Conservation (phyloP, 2,888 invertebrate genomes). For the Coecobrya sp. region DNA sequence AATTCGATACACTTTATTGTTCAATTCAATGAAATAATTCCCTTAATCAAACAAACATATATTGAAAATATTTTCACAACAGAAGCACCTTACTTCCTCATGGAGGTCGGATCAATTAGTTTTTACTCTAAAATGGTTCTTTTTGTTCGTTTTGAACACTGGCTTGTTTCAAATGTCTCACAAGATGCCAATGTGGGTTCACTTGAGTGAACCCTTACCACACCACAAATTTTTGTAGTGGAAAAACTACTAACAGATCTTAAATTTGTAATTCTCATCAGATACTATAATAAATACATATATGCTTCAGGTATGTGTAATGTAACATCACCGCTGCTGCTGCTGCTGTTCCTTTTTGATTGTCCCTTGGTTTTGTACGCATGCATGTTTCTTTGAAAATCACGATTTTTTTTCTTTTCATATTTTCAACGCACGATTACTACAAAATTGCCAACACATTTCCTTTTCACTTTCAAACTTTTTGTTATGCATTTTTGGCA, state of each 20-base stretch:
- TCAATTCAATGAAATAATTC: too few relatives aligned
- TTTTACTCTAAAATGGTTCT: neutral
- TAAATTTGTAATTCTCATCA: neutral
- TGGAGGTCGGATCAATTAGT: neutral
- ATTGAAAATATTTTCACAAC: too few relatives aligned
- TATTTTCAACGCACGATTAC: constrained; percentile 57
- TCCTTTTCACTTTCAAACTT: constrained; percentile 67
- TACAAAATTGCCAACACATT: constrained; percentile 39
- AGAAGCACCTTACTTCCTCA: neutral
- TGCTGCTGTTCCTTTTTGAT: neutral
- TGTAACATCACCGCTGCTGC: too few relatives aligned
- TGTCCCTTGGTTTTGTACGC: constrained; percentile 8
- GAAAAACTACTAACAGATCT: neutral
- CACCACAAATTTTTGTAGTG: neutral
- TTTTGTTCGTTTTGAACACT: neutral
- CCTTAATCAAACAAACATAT: too few relatives aligned
- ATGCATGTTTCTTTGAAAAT: constrained; percentile 58
- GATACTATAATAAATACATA: too few relatives aligned
- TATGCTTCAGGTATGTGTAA: too few relatives aligned
- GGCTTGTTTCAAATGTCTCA: neutral
- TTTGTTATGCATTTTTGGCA: constrained; percentile 13
- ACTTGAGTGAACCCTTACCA: neutral
- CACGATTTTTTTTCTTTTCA: constrained; percentile 62
- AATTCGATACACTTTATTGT: too few relatives aligned
- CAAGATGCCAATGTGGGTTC: constrained; percentile 13